Evolutionary conservation across 2,113 vertebrate species (phyloP).

Genomic region (Geococcyx californianus): DNA sequence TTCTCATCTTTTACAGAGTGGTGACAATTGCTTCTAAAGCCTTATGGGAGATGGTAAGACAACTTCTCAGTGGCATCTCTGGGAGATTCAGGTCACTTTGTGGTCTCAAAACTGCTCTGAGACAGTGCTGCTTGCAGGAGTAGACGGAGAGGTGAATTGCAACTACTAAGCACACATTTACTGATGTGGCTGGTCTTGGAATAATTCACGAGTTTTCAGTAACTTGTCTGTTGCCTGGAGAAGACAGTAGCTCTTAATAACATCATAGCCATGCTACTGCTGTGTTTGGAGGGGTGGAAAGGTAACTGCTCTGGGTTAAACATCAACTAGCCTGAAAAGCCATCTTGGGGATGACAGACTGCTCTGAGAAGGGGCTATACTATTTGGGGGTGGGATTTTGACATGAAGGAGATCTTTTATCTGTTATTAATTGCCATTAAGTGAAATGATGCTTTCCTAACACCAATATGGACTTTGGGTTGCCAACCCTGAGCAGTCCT

Average conservation of each 20-base stretch:
- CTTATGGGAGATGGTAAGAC: neutral
- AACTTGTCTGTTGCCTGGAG: neutral
- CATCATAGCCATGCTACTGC: neutral
- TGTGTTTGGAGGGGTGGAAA: neutral
- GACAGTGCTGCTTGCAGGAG: neutral
- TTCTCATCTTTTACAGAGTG: neutral
- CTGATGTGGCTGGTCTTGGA: neutral
- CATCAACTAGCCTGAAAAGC: neutral
- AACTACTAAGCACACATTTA: neutral
- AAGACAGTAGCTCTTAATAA: neutral
- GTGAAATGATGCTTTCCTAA: neutral
- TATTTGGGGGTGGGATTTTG: neutral
- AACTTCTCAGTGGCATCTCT: neutral
- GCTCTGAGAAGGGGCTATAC: neutral
- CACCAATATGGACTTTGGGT: neutral
- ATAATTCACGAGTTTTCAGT: neutral
- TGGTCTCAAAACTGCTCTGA: neutral
- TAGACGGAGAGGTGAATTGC: neutral
- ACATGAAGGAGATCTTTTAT: neutral
- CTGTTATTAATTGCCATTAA: neutral
- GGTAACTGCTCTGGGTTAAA: neutral
- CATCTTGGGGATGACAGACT: neutral
- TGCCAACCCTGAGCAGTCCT: rapidly evolving
- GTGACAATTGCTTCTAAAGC: neutral
- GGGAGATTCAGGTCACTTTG: neutral